phyloP scores from a whole-genome alignment of 35 echinoderm and acorn worm genomes.

The Apostichopus parvimensis region DNA sequence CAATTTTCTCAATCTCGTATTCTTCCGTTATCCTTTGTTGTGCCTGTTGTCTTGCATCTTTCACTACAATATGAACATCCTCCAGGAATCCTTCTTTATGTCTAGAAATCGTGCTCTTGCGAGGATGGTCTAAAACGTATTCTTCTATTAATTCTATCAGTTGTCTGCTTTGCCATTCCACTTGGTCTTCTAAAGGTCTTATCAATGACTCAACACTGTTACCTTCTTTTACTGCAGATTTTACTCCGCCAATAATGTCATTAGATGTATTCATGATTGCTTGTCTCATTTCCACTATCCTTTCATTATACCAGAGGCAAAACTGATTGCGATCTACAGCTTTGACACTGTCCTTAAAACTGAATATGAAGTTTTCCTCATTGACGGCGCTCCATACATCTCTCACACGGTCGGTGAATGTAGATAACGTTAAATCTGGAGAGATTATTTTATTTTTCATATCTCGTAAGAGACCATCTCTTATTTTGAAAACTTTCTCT shows the following conservation, averaged over 20 bases:
- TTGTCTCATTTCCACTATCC: slow-evolving; percentile 15
- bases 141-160: background rate
- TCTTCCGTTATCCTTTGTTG: background rate
- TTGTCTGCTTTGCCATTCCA: background rate
- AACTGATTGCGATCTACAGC: background rate
- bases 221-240: background rate
- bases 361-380: slow-evolving; percentile 23
- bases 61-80: background rate
- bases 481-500: background rate
- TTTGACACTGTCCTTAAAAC: background rate
- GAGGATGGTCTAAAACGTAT: background rate
- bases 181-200: background rate
- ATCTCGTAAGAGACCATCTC: background rate
- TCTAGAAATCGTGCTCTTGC: background rate
- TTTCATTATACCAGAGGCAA: background rate
- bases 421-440: background rate
- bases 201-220: background rate
- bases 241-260: background rate
- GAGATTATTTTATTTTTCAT: background rate
- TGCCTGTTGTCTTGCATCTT: slow-evolving; percentile 20
- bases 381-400: slow-evolving; percentile 10
- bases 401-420: background rate
- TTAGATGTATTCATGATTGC: background rate
- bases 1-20: background rate
- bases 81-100: slow-evolving; percentile 15